Evolutionary conservation across 2,113 vertebrate species (phyloP).

Genomic region (Pangasianodon hypophthalmus): DNA sequence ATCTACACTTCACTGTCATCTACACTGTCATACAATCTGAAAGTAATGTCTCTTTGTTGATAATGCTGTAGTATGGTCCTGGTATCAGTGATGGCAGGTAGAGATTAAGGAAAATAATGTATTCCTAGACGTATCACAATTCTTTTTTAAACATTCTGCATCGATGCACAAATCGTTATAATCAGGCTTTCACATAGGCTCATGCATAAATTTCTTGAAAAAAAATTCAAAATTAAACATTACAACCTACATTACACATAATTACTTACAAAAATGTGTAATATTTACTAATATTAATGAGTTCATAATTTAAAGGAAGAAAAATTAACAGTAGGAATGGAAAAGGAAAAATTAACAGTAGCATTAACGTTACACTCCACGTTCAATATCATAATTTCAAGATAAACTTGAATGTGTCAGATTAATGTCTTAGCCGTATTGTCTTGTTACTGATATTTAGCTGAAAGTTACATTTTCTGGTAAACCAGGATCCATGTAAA

Average conservation of each 20-base stretch:
- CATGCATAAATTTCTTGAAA: neutral
- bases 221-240: neutral
- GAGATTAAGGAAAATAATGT: neutral
- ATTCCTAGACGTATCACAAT: neutral
- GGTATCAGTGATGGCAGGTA: too few species aligned
- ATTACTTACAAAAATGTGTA: neutral
- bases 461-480: neutral
- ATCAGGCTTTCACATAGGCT: neutral
- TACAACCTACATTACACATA: neutral
- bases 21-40: neutral
- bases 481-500: neutral
- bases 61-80: neutral
- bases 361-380: neutral
- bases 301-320: neutral
- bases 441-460: neutral
- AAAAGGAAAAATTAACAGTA: neutral
- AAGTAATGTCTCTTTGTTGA: neutral
- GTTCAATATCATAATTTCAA: neutral
- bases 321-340: too few species aligned
- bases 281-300: neutral
- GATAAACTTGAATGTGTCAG: neutral
- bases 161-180: neutral
- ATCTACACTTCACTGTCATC: neutral
- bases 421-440: neutral
- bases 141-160: neutral